Evolutionary conservation across 2,113 vertebrate species (phyloP).

Genomic region (Neomonachus schauinslandi): DNA sequence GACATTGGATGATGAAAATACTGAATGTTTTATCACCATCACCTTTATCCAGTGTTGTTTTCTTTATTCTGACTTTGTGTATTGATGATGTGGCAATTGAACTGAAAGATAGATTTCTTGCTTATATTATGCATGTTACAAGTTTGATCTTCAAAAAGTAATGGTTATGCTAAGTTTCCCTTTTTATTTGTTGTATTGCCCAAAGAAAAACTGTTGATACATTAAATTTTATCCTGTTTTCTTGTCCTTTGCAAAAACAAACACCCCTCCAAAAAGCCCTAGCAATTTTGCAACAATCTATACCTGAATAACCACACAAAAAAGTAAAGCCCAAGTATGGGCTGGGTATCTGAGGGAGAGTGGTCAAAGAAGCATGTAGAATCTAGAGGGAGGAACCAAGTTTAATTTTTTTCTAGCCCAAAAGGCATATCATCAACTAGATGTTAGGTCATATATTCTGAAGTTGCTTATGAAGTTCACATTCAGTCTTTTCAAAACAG

Average conservation of each 20-base stretch:
- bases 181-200: not conserved
- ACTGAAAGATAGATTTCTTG: not conserved
- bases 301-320: not conserved
- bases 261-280: not conserved
- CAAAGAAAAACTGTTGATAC: not conserved
- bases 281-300: not conserved
- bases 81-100: not conserved
- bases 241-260: not conserved
- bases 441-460: not conserved
- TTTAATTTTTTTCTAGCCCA: not conserved
- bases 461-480: not conserved
- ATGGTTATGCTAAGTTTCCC: not conserved
- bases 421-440: not conserved
- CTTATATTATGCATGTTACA: not conserved
- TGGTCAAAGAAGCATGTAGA: not conserved
- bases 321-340: not conserved
- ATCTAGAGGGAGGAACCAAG: rapidly evolving
- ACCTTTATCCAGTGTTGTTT: not conserved
- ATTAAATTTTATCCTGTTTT: not conserved
- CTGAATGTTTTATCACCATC: not conserved
- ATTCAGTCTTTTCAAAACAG: not conserved
- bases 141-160: not conserved
- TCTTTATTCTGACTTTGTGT: not conserved
- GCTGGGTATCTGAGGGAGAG: not conserved
- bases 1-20: not conserved